Evolutionary conservation across 1,140 invertebrate genomes (phyloP).

Genomic region (Rhagoletis pomonella): DNA sequence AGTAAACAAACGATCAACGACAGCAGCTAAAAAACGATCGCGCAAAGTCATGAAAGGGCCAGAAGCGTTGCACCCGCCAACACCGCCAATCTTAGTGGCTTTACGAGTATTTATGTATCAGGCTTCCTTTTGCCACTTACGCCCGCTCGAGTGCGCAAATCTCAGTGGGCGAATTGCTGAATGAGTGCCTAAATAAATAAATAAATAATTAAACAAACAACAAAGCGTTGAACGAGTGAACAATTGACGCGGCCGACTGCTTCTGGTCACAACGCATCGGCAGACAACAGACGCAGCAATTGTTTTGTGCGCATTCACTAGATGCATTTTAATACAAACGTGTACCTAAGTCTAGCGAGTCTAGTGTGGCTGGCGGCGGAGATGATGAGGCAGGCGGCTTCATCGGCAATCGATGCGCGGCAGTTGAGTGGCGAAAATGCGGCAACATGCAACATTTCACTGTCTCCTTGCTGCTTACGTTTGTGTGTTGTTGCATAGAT

Average conservation of each 20-base stretch:
- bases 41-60: background rate
- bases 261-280: slow-evolving; percentile 43
- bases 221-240: slow-evolving; percentile 35
- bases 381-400: background rate
- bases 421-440: slow-evolving; percentile 24
- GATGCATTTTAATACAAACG: background rate
- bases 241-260: slow-evolving; percentile 49
- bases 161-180: slow-evolving; percentile 45
- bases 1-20: slow-evolving; percentile 45
- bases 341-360: background rate
- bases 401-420: background rate
- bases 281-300: slow-evolving; percentile 53
- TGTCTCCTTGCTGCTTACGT: background rate
- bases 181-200: slow-evolving; percentile 34
- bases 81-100: background rate
- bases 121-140: background rate
- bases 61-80: background rate
- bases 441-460: slow-evolving; percentile 30
- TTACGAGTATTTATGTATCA: background rate
- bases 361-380: background rate
- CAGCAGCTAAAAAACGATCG: slow-evolving; percentile 10
- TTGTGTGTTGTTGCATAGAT: too few relatives aligned
- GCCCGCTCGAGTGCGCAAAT: slow-evolving; percentile 8
- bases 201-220: slow-evolving; percentile 48
- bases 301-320: slow-evolving; percentile 22